Percentiles rank a stretch among this genome's conserved stretches.
These are phyloP conservation scores for Anneissia japonica DNA, from an alignment of 35 echinoderm and acorn worm species.

Conservation along the genomic window DNA sequence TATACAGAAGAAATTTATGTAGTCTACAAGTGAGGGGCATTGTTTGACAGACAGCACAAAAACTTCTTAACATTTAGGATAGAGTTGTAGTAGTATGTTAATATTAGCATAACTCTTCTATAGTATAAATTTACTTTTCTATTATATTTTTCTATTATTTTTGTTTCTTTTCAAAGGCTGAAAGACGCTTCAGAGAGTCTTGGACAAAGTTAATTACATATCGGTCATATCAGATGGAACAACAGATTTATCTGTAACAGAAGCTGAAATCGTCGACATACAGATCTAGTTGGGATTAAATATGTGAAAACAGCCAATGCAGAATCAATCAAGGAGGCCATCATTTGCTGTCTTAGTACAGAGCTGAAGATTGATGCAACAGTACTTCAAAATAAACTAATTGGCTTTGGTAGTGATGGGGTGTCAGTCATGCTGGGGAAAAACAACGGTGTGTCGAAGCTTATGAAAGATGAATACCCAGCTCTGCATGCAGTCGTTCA, in stretches of 20 bases:
- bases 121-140: too few relatives aligned
- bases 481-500: conserved; percentile 24
- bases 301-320: conserved; percentile 31
- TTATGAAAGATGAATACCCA: conserved; percentile 5
- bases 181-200: conserved; percentile 3
- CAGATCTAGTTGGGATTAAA: conserved; percentile 9
- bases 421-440: conserved; percentile 1
- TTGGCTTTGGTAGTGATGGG: conserved; percentile 29
- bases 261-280: conserved; percentile 22
- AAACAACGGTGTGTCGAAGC: neutral
- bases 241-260: conserved; percentile 3
- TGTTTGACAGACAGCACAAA: too few relatives aligned
- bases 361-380: neutral
- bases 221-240: conserved; percentile 35
- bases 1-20: too few relatives aligned
- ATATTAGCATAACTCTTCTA: too few relatives aligned
- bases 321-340: neutral
- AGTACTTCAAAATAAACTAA: conserved; percentile 14
- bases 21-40: too few relatives aligned
- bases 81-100: too few relatives aligned
- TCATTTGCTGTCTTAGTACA: neutral
- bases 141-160: too few relatives aligned
- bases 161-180: conserved; percentile 3
- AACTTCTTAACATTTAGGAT: too few relatives aligned
- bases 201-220: conserved; percentile 19